A percentile compares a stretch with the other conserved stretches of the same genome.
These are phyloP conservation scores for Arctopsyche grandis DNA, from an alignment of 1,140 invertebrate genomes.

Conservation along the genomic window DNA sequence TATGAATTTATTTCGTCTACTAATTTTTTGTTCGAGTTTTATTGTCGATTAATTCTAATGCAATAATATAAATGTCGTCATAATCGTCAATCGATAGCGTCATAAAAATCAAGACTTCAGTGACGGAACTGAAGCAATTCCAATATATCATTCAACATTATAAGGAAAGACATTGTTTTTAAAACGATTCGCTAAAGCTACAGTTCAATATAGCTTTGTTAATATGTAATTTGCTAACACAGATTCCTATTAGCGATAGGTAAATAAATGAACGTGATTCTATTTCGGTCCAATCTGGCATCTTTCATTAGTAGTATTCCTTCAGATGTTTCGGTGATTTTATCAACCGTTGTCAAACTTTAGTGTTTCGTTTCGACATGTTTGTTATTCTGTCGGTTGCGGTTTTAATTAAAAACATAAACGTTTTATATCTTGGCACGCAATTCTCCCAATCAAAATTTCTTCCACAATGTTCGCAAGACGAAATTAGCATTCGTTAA, in stretches of 20 bases:
- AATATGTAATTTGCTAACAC: too few species aligned
- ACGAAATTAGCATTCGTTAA: too few species aligned
- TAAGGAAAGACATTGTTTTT: too few species aligned
- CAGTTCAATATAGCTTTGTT: too few species aligned
- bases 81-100: not conserved
- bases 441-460: not conserved
- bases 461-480: not conserved
- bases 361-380: too few species aligned
- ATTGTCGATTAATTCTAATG: not conserved
- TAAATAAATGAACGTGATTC: not conserved
- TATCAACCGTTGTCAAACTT: not conserved
- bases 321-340: not conserved
- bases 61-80: not conserved
- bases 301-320: not conserved
- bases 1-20: not conserved
- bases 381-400: too few species aligned
- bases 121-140: too few species aligned
- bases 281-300: not conserved
- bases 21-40: not conserved
- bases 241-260: too few species aligned
- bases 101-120: too few species aligned
- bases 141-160: too few species aligned
- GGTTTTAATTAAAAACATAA: constrained; percentile 15
- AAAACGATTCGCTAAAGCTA: too few species aligned
- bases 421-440: constrained; percentile 12